Evolutionary conservation across 2,797 vertebrate genomes (phyloP).

Genomic region (Pseudomugil gertrudae): DNA sequence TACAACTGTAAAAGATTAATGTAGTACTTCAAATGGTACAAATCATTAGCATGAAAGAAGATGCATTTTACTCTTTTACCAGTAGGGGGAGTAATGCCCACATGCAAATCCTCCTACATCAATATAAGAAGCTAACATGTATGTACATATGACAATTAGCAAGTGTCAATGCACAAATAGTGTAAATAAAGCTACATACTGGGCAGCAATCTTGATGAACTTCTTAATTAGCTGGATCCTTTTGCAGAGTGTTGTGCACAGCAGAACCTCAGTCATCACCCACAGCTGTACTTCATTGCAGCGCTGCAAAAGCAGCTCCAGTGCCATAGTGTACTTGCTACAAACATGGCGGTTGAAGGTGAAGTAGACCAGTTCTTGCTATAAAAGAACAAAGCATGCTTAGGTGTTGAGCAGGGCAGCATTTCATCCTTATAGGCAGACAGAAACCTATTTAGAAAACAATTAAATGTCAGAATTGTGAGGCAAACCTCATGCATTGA

Average conservation of each 20-base stretch:
- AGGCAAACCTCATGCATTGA: slow-evolving; percentile 90
- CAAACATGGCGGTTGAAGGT: slow-evolving; percentile 90
- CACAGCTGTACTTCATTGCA: slow-evolving; percentile 97
- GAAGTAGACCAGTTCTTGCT: slow-evolving; percentile 98
- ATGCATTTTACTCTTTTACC: slow-evolving; percentile 44
- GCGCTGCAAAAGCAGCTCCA: slow-evolving; percentile 93
- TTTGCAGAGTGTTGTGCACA: slow-evolving; percentile 91
- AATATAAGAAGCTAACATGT: background rate
- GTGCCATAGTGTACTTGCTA: slow-evolving; percentile 85
- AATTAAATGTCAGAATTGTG: background rate
- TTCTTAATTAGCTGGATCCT: slow-evolving; percentile 98
- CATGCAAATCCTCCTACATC: slow-evolving; percentile 1
- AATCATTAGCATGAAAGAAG: background rate
- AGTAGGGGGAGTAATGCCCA: slow-evolving; percentile 54
- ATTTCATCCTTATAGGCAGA: background rate
- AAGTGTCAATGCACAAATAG: background rate
- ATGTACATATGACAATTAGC: slow-evolving; percentile 2
- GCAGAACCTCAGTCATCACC: slow-evolving; percentile 95
- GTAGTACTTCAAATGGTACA: background rate
- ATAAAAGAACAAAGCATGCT: slow-evolving; percentile 43
- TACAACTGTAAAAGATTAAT: slow-evolving; percentile 83
- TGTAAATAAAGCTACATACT: slow-evolving; percentile 84
- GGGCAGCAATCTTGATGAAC: slow-evolving; percentile 97
- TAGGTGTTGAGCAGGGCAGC: background rate
- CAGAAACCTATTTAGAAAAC: background rate